These are phyloP conservation scores for Axis porcinus DNA, from an alignment of 2,113 vertebrate species.

Conservation along the genomic window DNA sequence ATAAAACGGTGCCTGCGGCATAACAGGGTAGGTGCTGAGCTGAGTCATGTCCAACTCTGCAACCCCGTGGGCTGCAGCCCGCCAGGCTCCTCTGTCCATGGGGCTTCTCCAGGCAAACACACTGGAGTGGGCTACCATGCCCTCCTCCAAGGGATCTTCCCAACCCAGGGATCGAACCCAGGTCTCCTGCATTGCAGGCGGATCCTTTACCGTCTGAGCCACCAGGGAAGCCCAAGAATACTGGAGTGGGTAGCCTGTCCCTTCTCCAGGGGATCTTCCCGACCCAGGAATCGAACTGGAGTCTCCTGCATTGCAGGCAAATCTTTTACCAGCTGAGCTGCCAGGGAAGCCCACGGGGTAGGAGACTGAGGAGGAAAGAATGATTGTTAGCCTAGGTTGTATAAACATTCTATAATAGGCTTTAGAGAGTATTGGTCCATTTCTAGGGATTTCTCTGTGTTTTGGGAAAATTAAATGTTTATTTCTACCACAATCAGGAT, in stretches of 20 bases:
- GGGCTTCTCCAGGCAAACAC: neutral
- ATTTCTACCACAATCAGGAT: neutral
- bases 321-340: neutral
- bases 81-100: neutral
- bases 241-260: neutral
- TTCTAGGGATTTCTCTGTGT: neutral
- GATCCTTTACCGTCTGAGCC: neutral
- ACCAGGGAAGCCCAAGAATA: neutral
- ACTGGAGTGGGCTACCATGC: neutral
- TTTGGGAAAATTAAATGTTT: conserved; percentile 13
- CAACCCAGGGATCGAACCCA: neutral
- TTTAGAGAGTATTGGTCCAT: neutral
- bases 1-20: conserved; percentile 92
- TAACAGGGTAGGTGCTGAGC: conserved; percentile 86
- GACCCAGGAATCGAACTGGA: neutral
- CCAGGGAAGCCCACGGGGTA: conserved; percentile 84
- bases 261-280: neutral
- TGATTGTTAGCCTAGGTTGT: neutral
- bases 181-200: neutral
- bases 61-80: neutral
- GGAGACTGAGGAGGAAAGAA: neutral
- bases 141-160: neutral
- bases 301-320: neutral
- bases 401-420: neutral
- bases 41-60: neutral